Evolutionary conservation across 2,113 vertebrate genomes (phyloP), one percentile per base, ranked within the genome.

Genomic region (Apteryx owenii): DNA sequence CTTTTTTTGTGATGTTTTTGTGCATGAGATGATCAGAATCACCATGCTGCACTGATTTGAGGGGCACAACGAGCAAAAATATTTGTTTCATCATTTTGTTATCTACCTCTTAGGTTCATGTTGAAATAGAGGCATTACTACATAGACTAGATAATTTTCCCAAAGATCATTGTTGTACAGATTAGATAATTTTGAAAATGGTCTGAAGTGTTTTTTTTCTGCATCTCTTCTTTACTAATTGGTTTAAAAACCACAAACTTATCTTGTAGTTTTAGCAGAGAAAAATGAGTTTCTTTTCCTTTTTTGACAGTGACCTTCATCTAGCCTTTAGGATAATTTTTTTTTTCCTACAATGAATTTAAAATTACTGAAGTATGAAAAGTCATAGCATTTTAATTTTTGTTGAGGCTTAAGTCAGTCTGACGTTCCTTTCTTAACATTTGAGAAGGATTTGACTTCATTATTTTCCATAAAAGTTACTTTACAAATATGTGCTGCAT

Each of bases 101-200:
- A 99, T 99, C 99, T 99, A 99, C 99, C 99, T 99, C 99, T 98
- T 99, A 99, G 98, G 99, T 98, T 98, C 95, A 97, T 98, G 98
- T 99, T 99, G 98, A 99, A 99, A 98, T 99, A 98, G 99, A 99
- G 99, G 99, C 99, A 99, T 99, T 99, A 98, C 98, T 99, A 98
- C 98, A 98, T 97, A 97, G 98, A 98, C 97, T 98, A 98, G 97
- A 90, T 98, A 97, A 97, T 98, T 98, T 98, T 98, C 97, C 97
- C 97, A 97, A 98, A 98, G 98, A 98, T 98, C 96, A 98, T 98
- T 97, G 96, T 97, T 98, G 97, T 99, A 98, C 98, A 98, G 97
- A 93, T 98, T 98, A 99, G 98, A 98, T 98, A 98, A 98, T 98
- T 98, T 98, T 98, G 93, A 98, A 98, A 98, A 98, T 98, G 98